These are phyloP conservation scores for Phenganax stokvisi DNA, from an alignment of 92 coral and sea anemone species.

Conservation along the genomic window DNA sequence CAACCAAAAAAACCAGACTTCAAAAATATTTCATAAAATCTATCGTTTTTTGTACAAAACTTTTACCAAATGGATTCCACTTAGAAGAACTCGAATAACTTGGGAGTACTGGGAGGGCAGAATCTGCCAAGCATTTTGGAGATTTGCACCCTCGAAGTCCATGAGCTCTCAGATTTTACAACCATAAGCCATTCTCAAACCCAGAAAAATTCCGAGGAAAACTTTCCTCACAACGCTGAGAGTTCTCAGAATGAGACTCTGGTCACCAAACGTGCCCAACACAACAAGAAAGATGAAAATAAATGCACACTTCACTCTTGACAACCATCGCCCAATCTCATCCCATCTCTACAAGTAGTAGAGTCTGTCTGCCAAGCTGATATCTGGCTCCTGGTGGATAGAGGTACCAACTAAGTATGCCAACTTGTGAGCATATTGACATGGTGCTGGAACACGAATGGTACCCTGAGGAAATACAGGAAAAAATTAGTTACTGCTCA, in stretches of 20 bases:
- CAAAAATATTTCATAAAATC: slow-evolving; percentile 15
- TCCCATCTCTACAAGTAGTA: slow-evolving; percentile 58
- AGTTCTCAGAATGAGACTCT: no score
- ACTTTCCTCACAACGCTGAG: no score
- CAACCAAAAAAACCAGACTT: background rate
- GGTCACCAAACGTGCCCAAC: background rate
- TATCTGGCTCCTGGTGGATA: slow-evolving; percentile 63
- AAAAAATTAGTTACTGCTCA: background rate
- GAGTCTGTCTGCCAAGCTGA: slow-evolving; percentile 71
- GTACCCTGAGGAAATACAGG: slow-evolving; percentile 64
- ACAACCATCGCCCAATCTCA: background rate
- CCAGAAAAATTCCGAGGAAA: no score
- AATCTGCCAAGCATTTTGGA: no score
- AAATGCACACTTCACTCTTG: background rate
- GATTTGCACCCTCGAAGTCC: no score
- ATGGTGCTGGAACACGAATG: slow-evolving; percentile 97
- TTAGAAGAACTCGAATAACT: no score
- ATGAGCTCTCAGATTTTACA: no score
- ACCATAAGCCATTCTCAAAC: no score
- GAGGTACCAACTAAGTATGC: slow-evolving; percentile 97
- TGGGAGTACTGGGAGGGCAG: no score
- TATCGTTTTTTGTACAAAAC: slow-evolving; percentile 2
- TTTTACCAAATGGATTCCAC: no score
- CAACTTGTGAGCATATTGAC: slow-evolving; percentile 97
- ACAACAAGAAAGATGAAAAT: background rate